These are phyloP conservation scores for Garrulus glandarius DNA, from an alignment of 2,797 vertebrate species.

Conservation along the genomic window DNA sequence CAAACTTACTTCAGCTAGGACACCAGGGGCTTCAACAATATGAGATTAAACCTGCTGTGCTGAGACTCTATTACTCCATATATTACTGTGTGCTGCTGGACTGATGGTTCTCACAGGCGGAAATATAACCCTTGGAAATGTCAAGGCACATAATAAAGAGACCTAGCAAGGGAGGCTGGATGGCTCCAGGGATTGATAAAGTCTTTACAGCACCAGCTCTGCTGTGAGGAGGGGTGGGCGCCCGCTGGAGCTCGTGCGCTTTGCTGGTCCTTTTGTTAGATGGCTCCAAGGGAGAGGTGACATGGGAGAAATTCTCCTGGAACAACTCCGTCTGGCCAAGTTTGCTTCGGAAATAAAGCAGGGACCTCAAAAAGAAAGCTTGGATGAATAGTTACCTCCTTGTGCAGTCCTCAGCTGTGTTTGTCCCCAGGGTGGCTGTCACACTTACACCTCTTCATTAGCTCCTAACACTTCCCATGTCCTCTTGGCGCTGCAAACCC, in stretches of 20 bases:
- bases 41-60: constrained; percentile 70
- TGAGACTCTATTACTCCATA: constrained; percentile 69
- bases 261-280: neutral
- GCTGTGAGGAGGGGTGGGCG: constrained; percentile 13
- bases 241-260: neutral
- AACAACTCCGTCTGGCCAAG: neutral
- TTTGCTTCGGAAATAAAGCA: neutral
- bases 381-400: neutral
- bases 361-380: neutral
- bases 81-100: constrained; percentile 66
- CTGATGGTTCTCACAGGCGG: constrained; percentile 67
- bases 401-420: neutral
- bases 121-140: constrained; percentile 70
- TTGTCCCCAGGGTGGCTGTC: neutral
- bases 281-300: neutral
- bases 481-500: neutral
- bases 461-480: neutral
- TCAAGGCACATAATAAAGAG: constrained; percentile 69
- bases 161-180: constrained; percentile 63
- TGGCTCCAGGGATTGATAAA: constrained; percentile 57
- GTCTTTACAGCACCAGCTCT: neutral
- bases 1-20: constrained; percentile 63
- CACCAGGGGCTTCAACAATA: constrained; percentile 64
- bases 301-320: constrained; percentile 19
- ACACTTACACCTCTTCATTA: neutral